Evolutionary conservation across 1,140 invertebrate genomes (phyloP), one percentile per base, ranked within the genome.

Genomic region (Harlomillsia oculata): DNA sequence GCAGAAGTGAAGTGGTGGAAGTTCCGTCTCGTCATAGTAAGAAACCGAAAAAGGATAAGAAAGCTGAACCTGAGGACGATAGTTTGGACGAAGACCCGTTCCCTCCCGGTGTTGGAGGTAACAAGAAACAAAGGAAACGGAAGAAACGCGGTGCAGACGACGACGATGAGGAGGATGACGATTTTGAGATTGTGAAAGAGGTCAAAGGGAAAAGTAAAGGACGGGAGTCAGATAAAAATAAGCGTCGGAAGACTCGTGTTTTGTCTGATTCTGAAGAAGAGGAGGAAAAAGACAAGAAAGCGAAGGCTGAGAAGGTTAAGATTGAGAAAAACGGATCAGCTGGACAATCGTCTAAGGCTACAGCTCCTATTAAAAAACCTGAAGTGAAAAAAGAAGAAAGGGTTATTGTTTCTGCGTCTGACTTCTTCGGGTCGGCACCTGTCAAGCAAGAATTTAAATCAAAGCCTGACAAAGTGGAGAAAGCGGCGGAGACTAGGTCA

Each of bases 381-480:
- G 13, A 48, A 26, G 11, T 26, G 23, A 32, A 48, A 21, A 20
- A 44, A 36, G 57, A 62, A 52, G 48, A 53, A 45, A 32, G 14
- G 21, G 60, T 58, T 28, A 41, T 29, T 53, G 57, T 71, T 23
- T 54, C 68, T 52, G 21, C 64, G 23, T 6, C 45, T 20, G 69
- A 72, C 48, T 29, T 76, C 13, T 76, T 78, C 68, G 68, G 71
- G 26, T 73, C 70, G 39, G 69, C 52, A 41, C 71, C 72, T 11
- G 45, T 76, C 34, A 72, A 68, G 49, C 43, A 54, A 49, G 25
- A 30, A 2, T 39, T n/a, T 13, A 48, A 44, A 51, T 14, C 2
- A 6, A 63, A 71, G 45, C 76, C 76, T 56, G 82, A 84, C 68
- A 68, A 69, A 20, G 60, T 62, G 0, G 28, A 60, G 32, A 43